Base-by-base conservation (phyloP, 2,888 invertebrate species). In the Drosophila kanekoi region DNA sequence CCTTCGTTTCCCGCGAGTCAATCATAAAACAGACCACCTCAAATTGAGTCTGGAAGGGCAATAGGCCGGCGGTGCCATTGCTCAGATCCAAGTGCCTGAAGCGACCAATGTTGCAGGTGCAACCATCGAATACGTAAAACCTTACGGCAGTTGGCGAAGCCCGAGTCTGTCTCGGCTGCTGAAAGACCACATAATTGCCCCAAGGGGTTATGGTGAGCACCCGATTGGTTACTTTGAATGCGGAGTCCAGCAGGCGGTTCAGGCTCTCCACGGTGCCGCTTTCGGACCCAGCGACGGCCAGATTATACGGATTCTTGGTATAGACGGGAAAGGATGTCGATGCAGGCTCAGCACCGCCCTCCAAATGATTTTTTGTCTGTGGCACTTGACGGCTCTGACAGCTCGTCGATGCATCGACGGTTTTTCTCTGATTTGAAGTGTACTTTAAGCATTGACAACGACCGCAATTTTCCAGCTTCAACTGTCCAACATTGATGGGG, bases 251-350 rank as follows among this genome's bases (percentile, higher is more conserved):
- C 18, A 92, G 53, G 13, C 87, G 87, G 4, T 82, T 81, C 8
- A 92, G 58, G 59, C 92, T 92, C 48, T 87, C 88, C 47, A 90
- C 77, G 44, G 87, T 90, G n/a, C 92, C 92, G 51, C 77, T 91
- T 58, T 92, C 90, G 4, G 92, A 92, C 3, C 92, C 92, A n/a
- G 87, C 85, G 8, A 92, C 87, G 2, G 91, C 91, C 72, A 92
- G 56, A 47, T 84, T 79, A 3, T 79, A 66, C 0, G 90, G 88
- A 41, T 68, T 45, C 38, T 79, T 64, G 2, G 71, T 80, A 57
- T 84, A 90, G 3, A 90, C 86, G 0, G 92, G 92, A 80, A 89
- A 92, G n/a, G 51, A 45, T 9, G 8, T 9, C n/a, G 20, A 9
- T 8, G 16, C n/a, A 13, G 23, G 6, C 8, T 23, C 6, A 28